These are phyloP conservation scores for Sebastes jordani DNA, from an alignment of 2,797 vertebrate species.

Conservation along the genomic window DNA sequence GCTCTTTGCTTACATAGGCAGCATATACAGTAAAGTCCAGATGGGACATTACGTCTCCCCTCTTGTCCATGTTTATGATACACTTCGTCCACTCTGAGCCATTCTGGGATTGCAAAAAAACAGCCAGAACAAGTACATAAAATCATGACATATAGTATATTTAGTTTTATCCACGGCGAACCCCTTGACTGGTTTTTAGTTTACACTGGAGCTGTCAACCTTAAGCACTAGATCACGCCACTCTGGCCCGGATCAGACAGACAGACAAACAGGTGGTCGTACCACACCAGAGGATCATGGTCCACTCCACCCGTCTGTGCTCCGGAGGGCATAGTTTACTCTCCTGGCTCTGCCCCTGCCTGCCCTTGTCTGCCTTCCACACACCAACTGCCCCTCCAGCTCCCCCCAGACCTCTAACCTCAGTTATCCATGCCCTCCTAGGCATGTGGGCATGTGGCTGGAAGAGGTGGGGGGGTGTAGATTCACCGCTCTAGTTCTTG, in stretches of 20 bases:
- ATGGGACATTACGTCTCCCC: conserved; percentile 8
- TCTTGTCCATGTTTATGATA: background rate
- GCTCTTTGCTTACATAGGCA: conserved; percentile 31
- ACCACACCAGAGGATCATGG: conserved; percentile 68
- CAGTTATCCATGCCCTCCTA: conserved; percentile 69
- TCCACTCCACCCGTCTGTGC: conserved; percentile 63
- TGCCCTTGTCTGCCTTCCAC: conserved; percentile 72
- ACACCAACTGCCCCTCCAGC: conserved; percentile 58
- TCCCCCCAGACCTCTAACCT: conserved; percentile 70
- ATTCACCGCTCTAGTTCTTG: conserved; percentile 11
- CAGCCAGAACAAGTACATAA: background rate
- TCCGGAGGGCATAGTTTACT: conserved; percentile 65
- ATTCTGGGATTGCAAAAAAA: background rate
- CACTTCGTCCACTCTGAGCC: background rate
- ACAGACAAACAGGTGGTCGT: conserved; percentile 75
- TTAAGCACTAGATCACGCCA: conserved; percentile 51
- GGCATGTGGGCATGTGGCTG: conserved; percentile 67
- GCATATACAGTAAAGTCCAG: conserved; percentile 9
- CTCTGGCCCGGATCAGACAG: conserved; percentile 56
- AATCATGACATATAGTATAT: background rate
- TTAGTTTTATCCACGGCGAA: conserved; percentile 13
- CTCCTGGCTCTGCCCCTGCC: conserved; percentile 70
- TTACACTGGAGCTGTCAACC: conserved; percentile 50
- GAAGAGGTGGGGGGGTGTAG: conserved; percentile 25
- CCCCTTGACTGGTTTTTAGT: conserved; percentile 18